phyloP scores from a whole-genome alignment of 2,113 vertebrate species.

The Gallinago undulata region DNA sequence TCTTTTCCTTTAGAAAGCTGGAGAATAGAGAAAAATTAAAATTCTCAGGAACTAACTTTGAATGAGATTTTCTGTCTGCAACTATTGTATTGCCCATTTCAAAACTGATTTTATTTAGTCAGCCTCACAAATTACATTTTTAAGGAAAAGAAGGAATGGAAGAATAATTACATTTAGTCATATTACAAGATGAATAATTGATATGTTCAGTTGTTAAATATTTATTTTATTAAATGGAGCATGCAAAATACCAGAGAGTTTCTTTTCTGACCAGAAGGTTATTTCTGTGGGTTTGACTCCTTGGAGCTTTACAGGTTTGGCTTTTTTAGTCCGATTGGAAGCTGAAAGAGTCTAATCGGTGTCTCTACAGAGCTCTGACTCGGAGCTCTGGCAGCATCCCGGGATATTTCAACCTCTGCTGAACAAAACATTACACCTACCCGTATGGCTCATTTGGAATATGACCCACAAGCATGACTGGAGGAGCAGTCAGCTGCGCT shows the following conservation, averaged over 20 bases:
- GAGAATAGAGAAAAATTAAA: neutral
- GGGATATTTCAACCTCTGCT: neutral
- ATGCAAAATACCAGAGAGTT: neutral
- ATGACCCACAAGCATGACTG: slow-evolving; percentile 7
- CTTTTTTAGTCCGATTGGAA: neutral
- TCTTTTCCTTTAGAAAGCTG: neutral
- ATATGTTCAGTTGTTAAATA: slow-evolving; percentile 46
- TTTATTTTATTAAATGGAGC: slow-evolving; percentile 61
- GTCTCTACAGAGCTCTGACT: neutral
- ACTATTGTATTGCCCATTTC: neutral
- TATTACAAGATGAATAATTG: slow-evolving; percentile 48
- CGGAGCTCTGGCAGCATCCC: neutral
- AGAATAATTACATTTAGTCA: slow-evolving; percentile 21
- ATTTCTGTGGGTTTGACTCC: slow-evolving; percentile 14
- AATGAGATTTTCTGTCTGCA: neutral
- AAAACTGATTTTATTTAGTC: neutral
- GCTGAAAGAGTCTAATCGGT: neutral
- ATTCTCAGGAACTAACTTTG: neutral
- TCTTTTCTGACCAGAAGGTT: slow-evolving; percentile 3
- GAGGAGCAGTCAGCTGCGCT: neutral
- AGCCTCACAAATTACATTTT: neutral
- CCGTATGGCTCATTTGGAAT: slow-evolving; percentile 11
- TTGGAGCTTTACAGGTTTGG: neutral
- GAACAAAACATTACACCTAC: slow-evolving; percentile 46
- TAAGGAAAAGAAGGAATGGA: neutral